Evolutionary conservation across 2,113 vertebrate genomes (phyloP).

Genomic region (Mesitornis unicolor): DNA sequence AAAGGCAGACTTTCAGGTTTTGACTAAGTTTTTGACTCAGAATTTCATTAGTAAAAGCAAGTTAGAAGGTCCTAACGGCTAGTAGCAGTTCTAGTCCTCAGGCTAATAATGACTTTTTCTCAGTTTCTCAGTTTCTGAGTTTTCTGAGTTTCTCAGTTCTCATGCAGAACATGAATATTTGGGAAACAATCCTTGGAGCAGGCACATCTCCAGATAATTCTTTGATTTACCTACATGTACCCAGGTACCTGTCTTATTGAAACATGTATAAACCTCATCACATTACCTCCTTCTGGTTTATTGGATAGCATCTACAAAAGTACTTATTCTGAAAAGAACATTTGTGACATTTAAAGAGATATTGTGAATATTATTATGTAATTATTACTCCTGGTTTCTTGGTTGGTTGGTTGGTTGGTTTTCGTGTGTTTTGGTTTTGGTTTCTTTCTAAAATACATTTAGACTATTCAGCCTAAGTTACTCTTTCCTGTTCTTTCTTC

Average conservation of each 20-base stretch:
- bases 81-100: neutral
- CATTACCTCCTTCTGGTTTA: neutral
- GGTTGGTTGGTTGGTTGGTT: too few relatives aligned
- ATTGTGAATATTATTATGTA: neutral
- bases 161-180: neutral
- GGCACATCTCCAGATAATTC: neutral
- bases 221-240: neutral
- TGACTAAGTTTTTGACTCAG: neutral
- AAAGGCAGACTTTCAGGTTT: neutral
- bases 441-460: neutral
- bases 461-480: neutral
- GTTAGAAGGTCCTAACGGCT: neutral
- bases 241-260: neutral
- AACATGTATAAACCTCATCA: neutral
- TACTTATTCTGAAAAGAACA: neutral
- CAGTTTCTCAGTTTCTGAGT: too few relatives aligned
- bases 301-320: neutral
- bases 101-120: neutral
- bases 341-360: neutral
- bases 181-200: neutral
- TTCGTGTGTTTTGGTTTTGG: too few relatives aligned
- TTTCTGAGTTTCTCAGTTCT: neutral
- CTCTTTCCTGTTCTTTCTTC: neutral
- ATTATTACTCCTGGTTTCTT: fast-evolving
- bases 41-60: neutral